Base-by-base conservation (phyloP, 2,888 invertebrate genomes). In the Nudaria mundana region DNA sequence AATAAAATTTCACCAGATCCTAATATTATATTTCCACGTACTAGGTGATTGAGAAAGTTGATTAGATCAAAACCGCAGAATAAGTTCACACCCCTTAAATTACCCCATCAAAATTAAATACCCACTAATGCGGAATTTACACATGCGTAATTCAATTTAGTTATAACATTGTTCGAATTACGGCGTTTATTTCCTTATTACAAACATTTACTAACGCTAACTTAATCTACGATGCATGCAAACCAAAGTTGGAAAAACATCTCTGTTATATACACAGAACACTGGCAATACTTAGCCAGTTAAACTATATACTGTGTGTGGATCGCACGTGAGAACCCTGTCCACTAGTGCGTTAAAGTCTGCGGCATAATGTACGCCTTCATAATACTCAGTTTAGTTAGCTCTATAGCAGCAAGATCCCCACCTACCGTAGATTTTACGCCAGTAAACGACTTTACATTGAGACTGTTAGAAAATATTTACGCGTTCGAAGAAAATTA, bases 401-500 rank as follows among this genome's bases (percentile, higher is more conserved):
- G 68, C 48, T 40, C 75, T 11, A 76, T 68, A 3, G 46, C 66
- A 30, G 69, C 78, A 31, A 46, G 58, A 12, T 50, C 57, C 26
- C 77, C 81, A 11, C 73, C 86, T 1, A 55, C 64, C 25, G 54
- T 72, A 11, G 72, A 80, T 52, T 81, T 80, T 31, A 51, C 64
- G 2, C 67, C 76, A 0, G 60, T 85, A 1, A 88, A 86, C 41
- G 66, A 76, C 39, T 88, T 88, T 48, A 71, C 86, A 0, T 52
- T 86, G 5, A 71, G 73, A 43, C 54, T 88, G 11, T 59, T 88
- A 2, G 79, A 84, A 44, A 81, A 86, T 36, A 76, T 79, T 1
- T 81, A 79, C 54, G 70, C 77, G 3, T 76, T 62, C 22, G 78
- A 82, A 71, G 81, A 85, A 3, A 80, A 73, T 50, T 84, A 80